phyloP scores from a whole-genome alignment of 2,113 vertebrate genomes.

The Piprites chloris region DNA sequence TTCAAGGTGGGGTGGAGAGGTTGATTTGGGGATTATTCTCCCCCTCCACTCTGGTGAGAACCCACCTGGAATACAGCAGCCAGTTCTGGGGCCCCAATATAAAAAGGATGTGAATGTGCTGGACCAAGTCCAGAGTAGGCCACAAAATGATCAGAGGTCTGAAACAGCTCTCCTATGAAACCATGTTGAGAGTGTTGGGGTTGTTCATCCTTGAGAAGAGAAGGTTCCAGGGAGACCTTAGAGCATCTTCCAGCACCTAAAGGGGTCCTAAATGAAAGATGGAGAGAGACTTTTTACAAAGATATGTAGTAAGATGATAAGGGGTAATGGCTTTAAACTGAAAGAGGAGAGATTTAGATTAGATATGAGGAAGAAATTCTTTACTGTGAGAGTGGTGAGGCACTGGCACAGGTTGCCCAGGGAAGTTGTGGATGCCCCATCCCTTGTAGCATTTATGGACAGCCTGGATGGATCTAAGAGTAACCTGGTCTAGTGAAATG shows the following conservation, averaged over 20 bases:
- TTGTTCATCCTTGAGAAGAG: neutral
- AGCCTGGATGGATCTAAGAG: neutral
- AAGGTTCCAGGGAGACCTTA: neutral
- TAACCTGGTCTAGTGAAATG: rapidly evolving
- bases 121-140: neutral
- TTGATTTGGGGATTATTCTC: neutral
- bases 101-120: neutral
- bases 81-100: neutral
- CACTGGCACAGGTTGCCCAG: neutral
- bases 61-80: neutral
- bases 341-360: neutral
- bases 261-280: neutral
- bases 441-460: neutral
- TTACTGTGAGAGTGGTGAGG: neutral
- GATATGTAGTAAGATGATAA: neutral
- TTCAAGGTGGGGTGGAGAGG: neutral
- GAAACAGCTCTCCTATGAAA: neutral
- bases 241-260: neutral
- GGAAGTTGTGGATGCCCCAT: too few species aligned
- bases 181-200: neutral
- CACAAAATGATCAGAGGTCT: neutral
- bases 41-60: neutral
- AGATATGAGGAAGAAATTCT: neutral
- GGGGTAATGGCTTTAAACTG: neutral
- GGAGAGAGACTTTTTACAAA: neutral